These are phyloP conservation scores for Graphium colonna DNA, from an alignment of 2,888 invertebrate species.

Conservation along the genomic window DNA sequence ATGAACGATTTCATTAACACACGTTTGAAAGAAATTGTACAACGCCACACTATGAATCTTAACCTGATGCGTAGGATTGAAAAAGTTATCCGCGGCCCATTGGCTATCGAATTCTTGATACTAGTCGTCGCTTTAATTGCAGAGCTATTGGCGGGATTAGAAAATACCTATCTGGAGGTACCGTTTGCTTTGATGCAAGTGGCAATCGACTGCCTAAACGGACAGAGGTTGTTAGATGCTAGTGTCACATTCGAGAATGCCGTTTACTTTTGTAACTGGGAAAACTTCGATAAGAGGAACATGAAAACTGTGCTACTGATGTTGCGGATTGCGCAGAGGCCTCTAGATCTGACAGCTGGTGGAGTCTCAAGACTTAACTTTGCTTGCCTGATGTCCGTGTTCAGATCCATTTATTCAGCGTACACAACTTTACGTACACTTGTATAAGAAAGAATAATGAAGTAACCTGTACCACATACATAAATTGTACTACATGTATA, in stretches of 20 bases:
- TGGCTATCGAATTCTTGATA: constrained; percentile 46
- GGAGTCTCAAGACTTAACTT: constrained; percentile 47
- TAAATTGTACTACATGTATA: too few species aligned
- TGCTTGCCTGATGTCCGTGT: constrained; percentile 45
- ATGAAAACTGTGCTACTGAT: constrained; percentile 49
- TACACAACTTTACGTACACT: constrained; percentile 48
- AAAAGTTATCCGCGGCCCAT: constrained; percentile 39
- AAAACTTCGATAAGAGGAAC: constrained; percentile 49
- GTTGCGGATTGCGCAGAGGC: constrained; percentile 51
- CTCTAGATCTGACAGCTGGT: constrained; percentile 51
- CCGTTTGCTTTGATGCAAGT: constrained; percentile 49
- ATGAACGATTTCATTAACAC: constrained; percentile 40
- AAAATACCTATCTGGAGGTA: constrained; percentile 48
- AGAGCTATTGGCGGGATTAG: constrained; percentile 51
- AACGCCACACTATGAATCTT: constrained; percentile 41
- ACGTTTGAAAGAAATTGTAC: constrained; percentile 38
- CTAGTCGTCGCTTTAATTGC: constrained; percentile 44
- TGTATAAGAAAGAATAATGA: constrained; percentile 22
- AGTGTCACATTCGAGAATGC: constrained; percentile 43
- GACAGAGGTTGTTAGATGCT: constrained; percentile 54
- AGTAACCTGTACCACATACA: too few species aligned
- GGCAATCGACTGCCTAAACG: constrained; percentile 50
- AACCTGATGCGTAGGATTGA: constrained; percentile 39
- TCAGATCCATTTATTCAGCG: constrained; percentile 51
- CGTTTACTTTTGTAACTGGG: constrained; percentile 57